Base-by-base conservation (phyloP, 2,888 invertebrate genomes). In the Drosophila demipolita region DNA sequence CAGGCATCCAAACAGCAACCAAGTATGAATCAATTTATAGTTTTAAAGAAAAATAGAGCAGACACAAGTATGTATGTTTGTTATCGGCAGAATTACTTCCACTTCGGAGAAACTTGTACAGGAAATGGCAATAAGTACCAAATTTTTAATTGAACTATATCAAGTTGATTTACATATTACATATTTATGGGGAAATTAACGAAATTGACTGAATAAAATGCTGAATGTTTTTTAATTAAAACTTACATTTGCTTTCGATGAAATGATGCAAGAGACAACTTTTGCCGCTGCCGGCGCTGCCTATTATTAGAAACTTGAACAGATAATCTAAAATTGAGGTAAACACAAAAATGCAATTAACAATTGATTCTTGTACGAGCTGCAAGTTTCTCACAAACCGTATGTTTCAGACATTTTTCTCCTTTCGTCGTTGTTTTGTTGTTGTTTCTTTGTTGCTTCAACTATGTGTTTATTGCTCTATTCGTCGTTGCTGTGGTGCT, bases 251-350 rank as follows among this genome's bases (percentile, higher is more conserved):
- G 89, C 95, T 96, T 93, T 97, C 97, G 89, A 97, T 96, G 90
- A 97, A 97, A 92, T 97, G 97, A 93, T 97, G 97, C 48, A 97
- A 94, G 42, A 97, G 94, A 90, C 97, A 97, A 59, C 97, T 97
- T 93, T 97, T 97, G 76, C 97, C 97, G 78, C 96, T 95, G 57
- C 97, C 97, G 80, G 97, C 97, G 94, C 96, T 96, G 73, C 97
- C 97, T 92, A 97, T 97, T 36, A 97, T 96, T 80, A 97, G 94
- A 92, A 97, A 97, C 94, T 97, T 97, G 93, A 97, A 97, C 76
- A 97, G 94, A 91, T 96, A 97, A 94, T 97, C 97, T 96, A 54
- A 49, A 40, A 36, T 48, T 32, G 9, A 49, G 35, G 35, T 35
- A 59, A 68, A 53, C 61, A 72, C 52, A 50, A n/a, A 23, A 54